Conservation (phyloP, 1,140 invertebrate species). For the Anoplolepis gracilipes region DNA sequence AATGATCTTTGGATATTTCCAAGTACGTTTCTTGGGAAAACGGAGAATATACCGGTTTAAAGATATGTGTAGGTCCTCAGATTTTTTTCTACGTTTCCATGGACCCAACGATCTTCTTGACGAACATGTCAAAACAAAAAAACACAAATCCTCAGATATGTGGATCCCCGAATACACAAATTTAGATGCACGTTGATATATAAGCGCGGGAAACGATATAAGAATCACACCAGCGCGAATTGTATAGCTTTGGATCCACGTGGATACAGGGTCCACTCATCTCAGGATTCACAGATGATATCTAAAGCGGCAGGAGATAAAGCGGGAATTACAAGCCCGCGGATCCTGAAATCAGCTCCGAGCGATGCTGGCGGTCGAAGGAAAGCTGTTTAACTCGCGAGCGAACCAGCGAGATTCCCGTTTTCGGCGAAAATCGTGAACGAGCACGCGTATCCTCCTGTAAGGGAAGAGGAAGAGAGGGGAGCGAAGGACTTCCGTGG, state of each 20-base stretch:
- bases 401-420: slow-evolving; percentile 31
- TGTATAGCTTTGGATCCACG: background rate
- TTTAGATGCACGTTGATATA: background rate
- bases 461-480: slow-evolving; percentile 34
- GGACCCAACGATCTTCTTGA: background rate
- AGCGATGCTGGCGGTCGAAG: slow-evolving; percentile 17
- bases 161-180: background rate
- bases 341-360: slow-evolving; percentile 15
- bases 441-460: slow-evolving; percentile 59
- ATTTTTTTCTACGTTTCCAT: background rate
- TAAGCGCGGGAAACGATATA: background rate
- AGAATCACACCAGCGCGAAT: background rate
- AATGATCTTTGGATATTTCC: background rate
- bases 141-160: background rate
- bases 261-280: slow-evolving; percentile 38
- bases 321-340: slow-evolving; percentile 39
- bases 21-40: background rate
- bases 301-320: slow-evolving; percentile 11
- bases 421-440: slow-evolving; percentile 55
- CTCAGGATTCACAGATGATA: background rate
- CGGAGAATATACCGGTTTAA: background rate
- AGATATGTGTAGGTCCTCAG: background rate
- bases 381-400: slow-evolving; percentile 47
- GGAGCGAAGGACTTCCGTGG: slow-evolving; percentile 55
- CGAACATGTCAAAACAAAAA: background rate